phyloP scores from a whole-genome alignment of 2,888 invertebrate species.

The Cosmopolites sordidus region DNA sequence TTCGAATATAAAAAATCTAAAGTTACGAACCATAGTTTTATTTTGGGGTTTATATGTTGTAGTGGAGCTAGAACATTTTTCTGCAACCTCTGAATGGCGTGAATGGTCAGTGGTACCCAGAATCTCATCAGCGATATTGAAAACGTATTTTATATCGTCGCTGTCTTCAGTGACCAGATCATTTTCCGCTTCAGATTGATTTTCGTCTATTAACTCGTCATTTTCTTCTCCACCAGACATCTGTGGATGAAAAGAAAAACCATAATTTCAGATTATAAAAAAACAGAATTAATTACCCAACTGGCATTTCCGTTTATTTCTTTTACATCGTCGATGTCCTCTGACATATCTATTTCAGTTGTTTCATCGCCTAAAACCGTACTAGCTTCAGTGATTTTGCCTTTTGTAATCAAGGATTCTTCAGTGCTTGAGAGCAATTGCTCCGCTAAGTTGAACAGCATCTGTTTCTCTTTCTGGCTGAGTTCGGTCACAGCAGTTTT shows the following conservation, averaged over 20 bases:
- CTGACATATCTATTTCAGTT: background rate
- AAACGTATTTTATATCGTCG: constrained; percentile 1
- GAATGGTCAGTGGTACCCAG: background rate
- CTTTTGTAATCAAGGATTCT: constrained; percentile 12
- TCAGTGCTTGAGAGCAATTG: constrained; percentile 11
- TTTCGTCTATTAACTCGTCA: background rate
- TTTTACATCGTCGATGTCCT: background rate
- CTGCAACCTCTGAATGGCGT: too few relatives aligned
- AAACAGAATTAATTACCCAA: too few relatives aligned
- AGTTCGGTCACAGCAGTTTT: constrained; percentile 11
- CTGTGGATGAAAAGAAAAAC: too few relatives aligned
- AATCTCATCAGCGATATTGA: constrained; percentile 3
- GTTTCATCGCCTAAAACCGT: background rate
- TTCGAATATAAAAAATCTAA: too few relatives aligned
- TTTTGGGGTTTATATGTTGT: too few relatives aligned
- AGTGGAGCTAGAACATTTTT: too few relatives aligned
- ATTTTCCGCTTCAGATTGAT: background rate
- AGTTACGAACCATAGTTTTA: too few relatives aligned
- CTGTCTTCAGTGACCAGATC: constrained; percentile 1
- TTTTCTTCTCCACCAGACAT: background rate
- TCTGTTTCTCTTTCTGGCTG: constrained; percentile 9
- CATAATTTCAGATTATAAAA: too few relatives aligned
- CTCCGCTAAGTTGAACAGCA: constrained; percentile 18
- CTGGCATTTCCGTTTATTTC: background rate
- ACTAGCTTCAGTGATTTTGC: background rate